phyloP scores from a whole-genome alignment of 2,888 invertebrate species.

The Plemyria rubiginata region DNA sequence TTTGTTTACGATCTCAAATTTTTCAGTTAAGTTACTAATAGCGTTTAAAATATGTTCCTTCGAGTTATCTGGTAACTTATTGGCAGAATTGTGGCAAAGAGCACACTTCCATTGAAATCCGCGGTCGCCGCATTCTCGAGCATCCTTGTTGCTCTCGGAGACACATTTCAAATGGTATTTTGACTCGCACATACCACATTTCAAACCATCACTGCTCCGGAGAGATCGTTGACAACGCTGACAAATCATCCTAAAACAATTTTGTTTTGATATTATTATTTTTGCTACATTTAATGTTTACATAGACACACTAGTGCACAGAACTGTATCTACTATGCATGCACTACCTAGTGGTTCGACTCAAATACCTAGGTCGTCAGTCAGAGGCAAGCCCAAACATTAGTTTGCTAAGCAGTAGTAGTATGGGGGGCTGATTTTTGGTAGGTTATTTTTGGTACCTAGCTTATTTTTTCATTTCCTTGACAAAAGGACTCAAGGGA shows the following conservation, averaged over 20 bases:
- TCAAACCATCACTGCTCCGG: slow-evolving; percentile 53
- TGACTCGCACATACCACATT: slow-evolving; percentile 57
- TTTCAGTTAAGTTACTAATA: slow-evolving; percentile 59
- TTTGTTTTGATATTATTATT: too few species aligned
- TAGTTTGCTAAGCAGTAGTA: too few species aligned
- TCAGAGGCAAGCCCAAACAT: too few species aligned
- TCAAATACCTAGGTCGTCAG: too few species aligned
- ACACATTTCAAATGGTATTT: slow-evolving; percentile 53
- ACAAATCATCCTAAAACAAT: slow-evolving; percentile 55
- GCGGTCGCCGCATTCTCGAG: slow-evolving; percentile 56
- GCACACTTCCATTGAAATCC: slow-evolving; percentile 65
- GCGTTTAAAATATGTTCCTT: slow-evolving; percentile 48
- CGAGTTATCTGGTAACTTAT: slow-evolving; percentile 37
- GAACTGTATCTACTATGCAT: too few species aligned
- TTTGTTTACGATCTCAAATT: slow-evolving; percentile 70
- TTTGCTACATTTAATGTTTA: too few species aligned
- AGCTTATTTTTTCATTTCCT: too few species aligned
- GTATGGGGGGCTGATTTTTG: too few species aligned
- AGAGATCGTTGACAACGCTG: slow-evolving; percentile 58
- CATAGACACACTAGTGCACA: too few species aligned
- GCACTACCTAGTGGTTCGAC: too few species aligned
- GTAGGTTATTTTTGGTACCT: too few species aligned
- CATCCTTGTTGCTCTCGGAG: slow-evolving; percentile 42
- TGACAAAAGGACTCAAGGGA: too few species aligned
- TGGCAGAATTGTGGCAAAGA: slow-evolving; percentile 56